These are phyloP conservation scores for Drosophila mettleri DNA, from an alignment of 2,888 invertebrate genomes.

Conservation along the genomic window DNA sequence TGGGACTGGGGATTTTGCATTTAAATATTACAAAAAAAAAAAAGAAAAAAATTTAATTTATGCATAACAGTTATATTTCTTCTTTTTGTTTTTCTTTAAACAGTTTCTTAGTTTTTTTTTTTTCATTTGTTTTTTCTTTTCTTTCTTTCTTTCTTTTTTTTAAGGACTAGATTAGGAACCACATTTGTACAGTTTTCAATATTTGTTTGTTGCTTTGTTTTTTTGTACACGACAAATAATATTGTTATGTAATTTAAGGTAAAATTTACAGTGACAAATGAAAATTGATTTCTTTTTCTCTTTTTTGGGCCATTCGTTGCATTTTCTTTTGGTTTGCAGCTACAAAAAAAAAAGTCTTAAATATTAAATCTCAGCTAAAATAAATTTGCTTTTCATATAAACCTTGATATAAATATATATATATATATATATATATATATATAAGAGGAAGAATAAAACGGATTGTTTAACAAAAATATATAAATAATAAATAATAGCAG, in stretches of 20 bases:
- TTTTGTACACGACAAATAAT: slow-evolving; percentile 40
- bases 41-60: slow-evolving; percentile 51
- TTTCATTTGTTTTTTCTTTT: slow-evolving; percentile 1
- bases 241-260: slow-evolving; percentile 59
- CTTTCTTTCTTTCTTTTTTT: slow-evolving; percentile 26
- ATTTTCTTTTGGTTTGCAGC: slow-evolving; percentile 63
- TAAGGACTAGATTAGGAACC: slow-evolving; percentile 85
- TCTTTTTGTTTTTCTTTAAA: slow-evolving; percentile 25
- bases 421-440: slow-evolving; percentile 1
- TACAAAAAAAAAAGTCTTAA: slow-evolving; percentile 33
- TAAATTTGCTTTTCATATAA: slow-evolving; percentile 6
- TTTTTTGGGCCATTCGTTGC: slow-evolving; percentile 44
- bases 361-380: slow-evolving; percentile 14
- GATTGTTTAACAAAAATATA: slow-evolving; percentile 24
- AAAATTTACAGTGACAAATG: slow-evolving; percentile 65
- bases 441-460: slow-evolving; percentile 12
- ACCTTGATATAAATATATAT: not conserved
- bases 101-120: slow-evolving; percentile 28
- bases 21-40: slow-evolving; percentile 32
- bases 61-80: slow-evolving; percentile 58
- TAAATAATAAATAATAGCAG: slow-evolving; percentile 57
- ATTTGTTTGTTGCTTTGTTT: slow-evolving; percentile 52
- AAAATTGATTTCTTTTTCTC: slow-evolving; percentile 12
- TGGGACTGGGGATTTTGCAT: slow-evolving; percentile 36
- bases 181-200: slow-evolving; percentile 83